phyloP scores from a whole-genome alignment of 2,888 invertebrate species.

The Scaptomyza parva region DNA sequence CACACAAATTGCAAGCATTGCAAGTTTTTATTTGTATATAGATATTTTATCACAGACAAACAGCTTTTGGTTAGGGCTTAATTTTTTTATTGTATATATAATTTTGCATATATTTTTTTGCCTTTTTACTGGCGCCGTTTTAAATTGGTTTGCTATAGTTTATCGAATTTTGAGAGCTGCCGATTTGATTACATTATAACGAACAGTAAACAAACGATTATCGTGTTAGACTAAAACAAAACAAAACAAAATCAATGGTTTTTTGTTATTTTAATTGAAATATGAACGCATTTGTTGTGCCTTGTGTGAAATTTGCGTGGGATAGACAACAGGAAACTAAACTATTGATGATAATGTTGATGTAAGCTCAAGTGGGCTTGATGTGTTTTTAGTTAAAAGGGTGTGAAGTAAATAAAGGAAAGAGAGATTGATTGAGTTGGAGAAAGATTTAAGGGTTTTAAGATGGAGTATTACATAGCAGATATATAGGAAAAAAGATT shows the following conservation, averaged over 20 bases:
- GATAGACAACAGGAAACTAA: constrained; percentile 14
- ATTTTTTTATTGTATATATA: background rate
- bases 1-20: constrained; percentile 26
- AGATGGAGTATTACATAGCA: no score
- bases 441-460: background rate
- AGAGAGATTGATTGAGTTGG: background rate
- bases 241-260: constrained; percentile 11
- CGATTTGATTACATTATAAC: constrained; percentile 40
- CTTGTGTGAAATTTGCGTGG: background rate
- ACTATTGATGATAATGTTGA: background rate
- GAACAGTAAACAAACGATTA: constrained; percentile 60
- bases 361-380: no score
- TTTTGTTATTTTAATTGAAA: constrained; percentile 41
- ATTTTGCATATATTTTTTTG: background rate
- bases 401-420: background rate
- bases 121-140: background rate
- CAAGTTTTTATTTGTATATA: constrained; percentile 24
- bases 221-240: constrained; percentile 16
- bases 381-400: constrained; percentile 5
- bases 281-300: constrained; percentile 24
- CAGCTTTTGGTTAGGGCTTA: background rate
- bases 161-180: constrained; percentile 36
- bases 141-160: constrained; percentile 19
- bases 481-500: background rate
- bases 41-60: background rate